phyloP scores from a whole-genome alignment of 2,113 vertebrate genomes.

The Mormoops blainvillei region DNA sequence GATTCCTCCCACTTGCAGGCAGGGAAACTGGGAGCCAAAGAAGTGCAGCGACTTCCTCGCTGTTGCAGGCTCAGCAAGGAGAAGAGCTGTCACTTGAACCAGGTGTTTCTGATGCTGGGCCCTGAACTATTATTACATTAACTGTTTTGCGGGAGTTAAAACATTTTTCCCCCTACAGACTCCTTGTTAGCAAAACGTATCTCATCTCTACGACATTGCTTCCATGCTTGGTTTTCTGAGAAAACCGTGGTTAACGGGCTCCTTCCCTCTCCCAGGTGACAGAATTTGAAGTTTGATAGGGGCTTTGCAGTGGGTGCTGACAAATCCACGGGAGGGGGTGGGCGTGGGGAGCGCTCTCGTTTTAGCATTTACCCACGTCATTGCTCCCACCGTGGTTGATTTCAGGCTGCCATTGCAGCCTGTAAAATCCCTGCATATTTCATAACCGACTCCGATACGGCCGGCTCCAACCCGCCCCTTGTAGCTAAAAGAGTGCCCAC shows the following conservation, averaged over 20 bases:
- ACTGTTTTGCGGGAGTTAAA: neutral
- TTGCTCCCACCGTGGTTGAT: neutral
- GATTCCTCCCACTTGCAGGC: too few relatives aligned
- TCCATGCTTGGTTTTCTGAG: neutral
- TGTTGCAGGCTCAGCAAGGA: neutral
- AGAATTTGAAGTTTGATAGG: neutral
- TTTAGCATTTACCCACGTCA: neutral
- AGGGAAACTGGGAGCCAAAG: neutral
- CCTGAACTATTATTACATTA: neutral
- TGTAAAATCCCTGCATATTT: neutral
- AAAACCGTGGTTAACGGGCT: neutral
- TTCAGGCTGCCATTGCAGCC: neutral
- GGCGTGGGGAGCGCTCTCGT: neutral
- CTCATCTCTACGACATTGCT: neutral
- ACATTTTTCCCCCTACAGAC: neutral
- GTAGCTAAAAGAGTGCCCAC: accelerated
- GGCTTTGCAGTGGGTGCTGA: neutral
- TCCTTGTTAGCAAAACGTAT: neutral
- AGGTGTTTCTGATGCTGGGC: neutral
- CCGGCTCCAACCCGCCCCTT: accelerated
- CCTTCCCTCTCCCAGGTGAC: neutral
- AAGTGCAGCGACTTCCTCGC: neutral
- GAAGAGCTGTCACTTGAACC: accelerated
- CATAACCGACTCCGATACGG: neutral
- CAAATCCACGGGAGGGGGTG: neutral